Conservation (phyloP, 2,113 vertebrate species). For the Pampusana beccarii region DNA sequence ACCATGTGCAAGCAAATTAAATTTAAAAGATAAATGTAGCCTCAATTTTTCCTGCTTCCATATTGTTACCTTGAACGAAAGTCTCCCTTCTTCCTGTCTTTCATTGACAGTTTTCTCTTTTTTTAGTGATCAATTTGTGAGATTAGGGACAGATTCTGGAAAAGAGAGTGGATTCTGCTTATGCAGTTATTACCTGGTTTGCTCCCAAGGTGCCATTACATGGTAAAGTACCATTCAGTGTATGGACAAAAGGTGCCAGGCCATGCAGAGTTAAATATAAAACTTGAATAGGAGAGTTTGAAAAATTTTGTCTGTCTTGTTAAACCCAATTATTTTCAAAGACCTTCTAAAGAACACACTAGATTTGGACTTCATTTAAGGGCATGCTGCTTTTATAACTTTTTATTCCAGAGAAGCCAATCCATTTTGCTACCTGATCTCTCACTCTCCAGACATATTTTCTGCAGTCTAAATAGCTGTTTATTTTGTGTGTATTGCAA, state of each 20-base stretch:
- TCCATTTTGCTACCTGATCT: background rate
- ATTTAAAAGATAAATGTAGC: background rate
- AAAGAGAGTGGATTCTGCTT: background rate
- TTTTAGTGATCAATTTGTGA: background rate
- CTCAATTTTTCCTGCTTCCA: background rate
- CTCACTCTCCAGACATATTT: background rate
- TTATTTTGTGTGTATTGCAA: background rate
- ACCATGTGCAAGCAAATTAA: background rate
- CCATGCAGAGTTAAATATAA: background rate
- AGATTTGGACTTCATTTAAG: background rate
- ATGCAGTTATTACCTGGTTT: background rate
- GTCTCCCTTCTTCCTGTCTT: background rate
- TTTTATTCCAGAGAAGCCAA: background rate
- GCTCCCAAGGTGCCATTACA: background rate
- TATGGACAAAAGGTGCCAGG: background rate
- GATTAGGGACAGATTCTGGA: background rate
- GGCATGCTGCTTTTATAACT: background rate
- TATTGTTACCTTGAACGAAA: background rate
- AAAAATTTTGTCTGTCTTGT: background rate
- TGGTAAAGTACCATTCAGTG: background rate
- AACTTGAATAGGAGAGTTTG: background rate
- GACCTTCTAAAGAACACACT: background rate
- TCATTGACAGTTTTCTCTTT: background rate
- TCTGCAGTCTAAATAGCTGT: background rate
- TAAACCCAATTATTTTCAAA: background rate